Percentiles rank a stretch among this genome's conserved stretches.
Evolutionary conservation across 1,140 invertebrate species (phyloP).

Genomic region (Solenopsis fugax): DNA sequence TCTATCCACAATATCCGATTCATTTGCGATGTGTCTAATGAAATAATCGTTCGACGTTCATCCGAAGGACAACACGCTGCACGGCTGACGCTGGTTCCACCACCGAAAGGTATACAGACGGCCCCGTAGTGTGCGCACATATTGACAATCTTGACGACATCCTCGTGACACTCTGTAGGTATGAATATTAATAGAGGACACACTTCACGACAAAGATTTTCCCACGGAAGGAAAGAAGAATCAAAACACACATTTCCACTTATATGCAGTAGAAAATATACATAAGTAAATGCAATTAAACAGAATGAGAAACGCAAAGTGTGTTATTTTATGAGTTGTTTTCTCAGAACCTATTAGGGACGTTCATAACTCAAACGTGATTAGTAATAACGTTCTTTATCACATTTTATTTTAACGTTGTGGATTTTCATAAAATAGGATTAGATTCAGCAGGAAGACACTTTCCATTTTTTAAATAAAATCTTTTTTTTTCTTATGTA

Average conservation of each 20-base stretch:
- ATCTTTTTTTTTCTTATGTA: not conserved
- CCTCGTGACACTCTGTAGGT: constrained; percentile 90
- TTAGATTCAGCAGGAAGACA: not conserved
- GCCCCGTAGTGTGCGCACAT: constrained; percentile 92
- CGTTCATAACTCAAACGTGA: not conserved
- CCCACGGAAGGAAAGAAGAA: not conserved
- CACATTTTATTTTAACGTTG: not conserved
- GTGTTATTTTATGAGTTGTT: not conserved
- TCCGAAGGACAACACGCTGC: constrained; percentile 94
- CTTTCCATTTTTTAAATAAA: not conserved
- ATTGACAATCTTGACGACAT: constrained; percentile 94
- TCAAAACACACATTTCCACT: not conserved
- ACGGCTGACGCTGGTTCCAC: constrained; percentile 98
- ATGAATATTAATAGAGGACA: constrained; percentile 36
- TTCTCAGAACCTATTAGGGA: not conserved
- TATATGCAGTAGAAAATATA: not conserved
- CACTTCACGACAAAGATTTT: not conserved
- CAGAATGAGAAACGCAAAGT: not conserved
- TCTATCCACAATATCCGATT: constrained; percentile 98
- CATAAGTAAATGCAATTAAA: not conserved
- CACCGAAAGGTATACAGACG: constrained; percentile 98
- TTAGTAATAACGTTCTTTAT: not conserved
- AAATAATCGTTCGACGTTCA: constrained; percentile 95
- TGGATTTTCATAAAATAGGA: not conserved
- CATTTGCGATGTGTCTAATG: constrained; percentile 98